Evolutionary conservation across 1,140 invertebrate species (phyloP).

Genomic region (Anoplolepis gracilipes): DNA sequence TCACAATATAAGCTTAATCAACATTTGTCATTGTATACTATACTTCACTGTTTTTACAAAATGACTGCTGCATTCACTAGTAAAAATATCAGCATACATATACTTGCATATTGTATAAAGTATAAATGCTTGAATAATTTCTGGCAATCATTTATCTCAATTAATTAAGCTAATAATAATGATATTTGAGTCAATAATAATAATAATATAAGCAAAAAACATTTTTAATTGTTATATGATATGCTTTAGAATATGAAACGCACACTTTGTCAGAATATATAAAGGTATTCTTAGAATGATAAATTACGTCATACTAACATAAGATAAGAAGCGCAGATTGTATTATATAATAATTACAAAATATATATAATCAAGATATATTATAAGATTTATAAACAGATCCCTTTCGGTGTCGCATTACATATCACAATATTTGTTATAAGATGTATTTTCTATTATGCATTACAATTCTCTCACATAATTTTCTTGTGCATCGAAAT

Average conservation of each 20-base stretch:
- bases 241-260: not conserved
- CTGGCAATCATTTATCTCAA: not conserved
- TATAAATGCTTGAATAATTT: constrained; percentile 19
- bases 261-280: not conserved
- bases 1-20: constrained; percentile 40
- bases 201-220: too few species aligned
- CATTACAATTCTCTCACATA: not conserved
- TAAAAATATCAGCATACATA: constrained; percentile 5
- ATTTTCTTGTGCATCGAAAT: not conserved
- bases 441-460: too few species aligned
- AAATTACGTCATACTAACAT: not conserved
- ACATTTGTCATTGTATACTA: too few species aligned
- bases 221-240: too few species aligned
- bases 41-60: not conserved
- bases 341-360: not conserved
- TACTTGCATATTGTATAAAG: too few species aligned
- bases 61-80: too few species aligned
- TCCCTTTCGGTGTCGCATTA: not conserved
- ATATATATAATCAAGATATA: not conserved
- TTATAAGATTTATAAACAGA: constrained; percentile 11
- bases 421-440: not conserved
- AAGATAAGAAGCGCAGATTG: not conserved
- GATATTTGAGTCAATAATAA: not conserved
- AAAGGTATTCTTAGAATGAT: not conserved
- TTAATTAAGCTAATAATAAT: not conserved